phyloP scores from a whole-genome alignment of 2,797 vertebrate species.

The Sternarchorhynchus goeldii region DNA sequence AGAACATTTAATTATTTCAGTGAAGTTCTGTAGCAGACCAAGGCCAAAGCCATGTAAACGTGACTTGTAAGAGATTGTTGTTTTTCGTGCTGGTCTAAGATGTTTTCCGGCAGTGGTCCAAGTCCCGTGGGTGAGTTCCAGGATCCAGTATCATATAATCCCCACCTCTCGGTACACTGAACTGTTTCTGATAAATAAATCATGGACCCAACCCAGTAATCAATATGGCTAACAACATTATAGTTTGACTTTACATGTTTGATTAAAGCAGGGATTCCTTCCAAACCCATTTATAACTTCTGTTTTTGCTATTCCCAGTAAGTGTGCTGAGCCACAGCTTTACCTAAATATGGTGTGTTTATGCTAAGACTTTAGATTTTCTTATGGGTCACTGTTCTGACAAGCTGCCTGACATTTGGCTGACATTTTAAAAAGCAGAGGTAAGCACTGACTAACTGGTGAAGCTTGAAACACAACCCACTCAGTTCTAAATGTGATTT shows the following conservation, averaged over 20 bases:
- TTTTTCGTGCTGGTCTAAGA: neutral
- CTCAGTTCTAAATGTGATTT: neutral
- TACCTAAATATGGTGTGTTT: neutral
- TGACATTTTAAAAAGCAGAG: neutral
- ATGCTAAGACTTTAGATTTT: neutral
- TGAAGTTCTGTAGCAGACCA: neutral
- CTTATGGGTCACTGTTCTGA: neutral
- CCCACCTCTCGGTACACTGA: neutral
- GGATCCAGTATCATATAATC: conserved; percentile 10
- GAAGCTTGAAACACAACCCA: neutral
- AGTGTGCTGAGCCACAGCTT: no score
- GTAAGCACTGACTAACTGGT: neutral
- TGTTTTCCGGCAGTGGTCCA: neutral
- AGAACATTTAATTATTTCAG: no score
- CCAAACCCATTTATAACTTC: neutral
- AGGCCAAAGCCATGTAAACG: neutral
- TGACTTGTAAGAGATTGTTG: neutral
- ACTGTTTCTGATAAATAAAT: conserved; percentile 27
- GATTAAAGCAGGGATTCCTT: conserved; percentile 11
- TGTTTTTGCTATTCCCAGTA: neutral
- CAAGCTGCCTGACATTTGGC: neutral
- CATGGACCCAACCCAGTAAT: neutral
- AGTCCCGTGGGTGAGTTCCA: conserved; percentile 13
- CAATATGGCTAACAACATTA: neutral
- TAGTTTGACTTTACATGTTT: neutral